These are phyloP conservation scores for Sminthopsis crassicaudata DNA, from an alignment of 2,113 vertebrate genomes.

Conservation along the genomic window DNA sequence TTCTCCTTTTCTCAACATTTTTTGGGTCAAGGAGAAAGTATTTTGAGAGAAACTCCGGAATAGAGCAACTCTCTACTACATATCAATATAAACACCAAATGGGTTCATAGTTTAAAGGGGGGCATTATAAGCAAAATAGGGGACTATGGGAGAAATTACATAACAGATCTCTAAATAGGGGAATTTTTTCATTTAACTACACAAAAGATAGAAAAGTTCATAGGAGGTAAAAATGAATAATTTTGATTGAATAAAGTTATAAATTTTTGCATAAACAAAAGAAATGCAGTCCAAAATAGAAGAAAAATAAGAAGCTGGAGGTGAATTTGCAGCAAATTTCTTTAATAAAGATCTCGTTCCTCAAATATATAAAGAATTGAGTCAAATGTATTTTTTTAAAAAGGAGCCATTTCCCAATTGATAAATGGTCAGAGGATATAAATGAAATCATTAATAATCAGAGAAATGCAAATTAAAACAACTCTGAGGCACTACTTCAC, in stretches of 20 bases:
- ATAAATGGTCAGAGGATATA: background rate
- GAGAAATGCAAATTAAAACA: background rate
- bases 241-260: background rate
- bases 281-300: background rate
- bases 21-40: too few relatives aligned
- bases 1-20: too few relatives aligned
- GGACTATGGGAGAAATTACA: background rate
- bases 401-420: too few relatives aligned
- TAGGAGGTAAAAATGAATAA: background rate
- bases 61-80: background rate
- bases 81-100: background rate
- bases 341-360: background rate
- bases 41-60: background rate
- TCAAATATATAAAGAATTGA: background rate
- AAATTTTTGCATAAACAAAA: background rate
- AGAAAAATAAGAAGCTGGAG: background rate
- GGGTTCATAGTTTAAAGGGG: background rate
- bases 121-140: background rate
- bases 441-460: background rate
- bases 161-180: background rate
- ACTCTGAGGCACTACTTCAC: background rate
- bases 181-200: background rate
- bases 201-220: background rate
- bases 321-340: background rate
- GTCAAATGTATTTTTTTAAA: too few relatives aligned